Conservation (phyloP, 2,888 invertebrate genomes). For the Prosapia bicincta region DNA sequence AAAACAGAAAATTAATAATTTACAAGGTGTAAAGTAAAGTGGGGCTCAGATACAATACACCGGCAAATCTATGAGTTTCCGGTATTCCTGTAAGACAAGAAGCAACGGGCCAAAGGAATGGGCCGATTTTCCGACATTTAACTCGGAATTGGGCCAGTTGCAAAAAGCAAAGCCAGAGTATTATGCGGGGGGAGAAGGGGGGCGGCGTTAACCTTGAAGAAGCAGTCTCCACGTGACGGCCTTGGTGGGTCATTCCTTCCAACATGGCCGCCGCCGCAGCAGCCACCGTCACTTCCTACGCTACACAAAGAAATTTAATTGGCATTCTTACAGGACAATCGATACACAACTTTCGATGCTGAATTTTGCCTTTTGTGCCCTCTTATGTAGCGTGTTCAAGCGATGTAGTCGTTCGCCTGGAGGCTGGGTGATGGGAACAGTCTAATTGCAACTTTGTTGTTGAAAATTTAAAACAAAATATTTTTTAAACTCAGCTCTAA, state of each 20-base stretch:
- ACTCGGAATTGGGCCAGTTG: not conserved
- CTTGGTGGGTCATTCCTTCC: slow-evolving; percentile 27
- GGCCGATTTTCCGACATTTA: not conserved
- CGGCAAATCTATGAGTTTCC: too few species aligned
- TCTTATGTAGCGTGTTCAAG: too few species aligned
- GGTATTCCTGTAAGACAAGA: too few species aligned
- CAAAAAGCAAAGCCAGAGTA: not conserved
- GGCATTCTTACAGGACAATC: not conserved
- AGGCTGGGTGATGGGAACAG: too few species aligned
- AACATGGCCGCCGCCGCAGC: slow-evolving; percentile 24
- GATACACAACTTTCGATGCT: not conserved
- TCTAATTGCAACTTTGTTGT: too few species aligned
- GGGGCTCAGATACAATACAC: too few species aligned
- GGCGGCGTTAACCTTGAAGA: slow-evolving; percentile 7
- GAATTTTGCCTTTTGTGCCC: not conserved
- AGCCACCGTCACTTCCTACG: not conserved
- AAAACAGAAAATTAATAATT: too few species aligned
- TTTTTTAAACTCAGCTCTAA: too few species aligned
- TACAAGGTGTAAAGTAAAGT: too few species aligned
- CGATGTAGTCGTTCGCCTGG: too few species aligned
- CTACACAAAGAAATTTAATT: not conserved
- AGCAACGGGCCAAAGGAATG: too few species aligned
- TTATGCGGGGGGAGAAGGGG: not conserved
- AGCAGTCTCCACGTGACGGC: slow-evolving; percentile 20
- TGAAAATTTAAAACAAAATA: too few species aligned